Conservation (phyloP, 2,797 vertebrate genomes). For the Lithobates sylvaticus region DNA sequence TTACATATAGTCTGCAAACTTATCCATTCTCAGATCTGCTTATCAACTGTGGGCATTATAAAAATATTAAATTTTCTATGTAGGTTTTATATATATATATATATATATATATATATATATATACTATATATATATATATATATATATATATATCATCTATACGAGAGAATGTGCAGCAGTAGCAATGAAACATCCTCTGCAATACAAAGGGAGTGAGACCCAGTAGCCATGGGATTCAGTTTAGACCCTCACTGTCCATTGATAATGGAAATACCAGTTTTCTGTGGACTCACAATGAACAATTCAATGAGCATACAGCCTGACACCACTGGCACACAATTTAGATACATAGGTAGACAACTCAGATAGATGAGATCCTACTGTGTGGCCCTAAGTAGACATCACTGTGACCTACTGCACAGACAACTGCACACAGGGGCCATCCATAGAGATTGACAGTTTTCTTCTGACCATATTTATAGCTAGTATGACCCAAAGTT, state of each 20-base stretch:
- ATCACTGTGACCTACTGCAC: neutral
- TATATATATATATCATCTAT: no score
- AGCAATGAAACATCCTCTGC: no score
- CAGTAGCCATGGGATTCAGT: no score
- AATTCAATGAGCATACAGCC: neutral
- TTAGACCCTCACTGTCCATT: neutral
- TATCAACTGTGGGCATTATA: no score
- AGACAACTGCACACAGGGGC: neutral
- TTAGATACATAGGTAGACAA: neutral
- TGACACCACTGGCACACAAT: neutral
- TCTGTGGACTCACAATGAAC: neutral
- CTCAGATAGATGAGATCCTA: neutral
- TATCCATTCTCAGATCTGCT: no score
- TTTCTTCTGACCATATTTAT: neutral
- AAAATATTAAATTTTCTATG: no score
- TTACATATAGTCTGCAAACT: no score
- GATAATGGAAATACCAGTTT: neutral
- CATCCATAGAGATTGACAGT: neutral
- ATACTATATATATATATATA: no score
- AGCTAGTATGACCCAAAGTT: neutral
- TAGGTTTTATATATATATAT: no score
- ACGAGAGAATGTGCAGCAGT: no score
- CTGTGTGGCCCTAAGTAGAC: neutral
- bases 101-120: no score
- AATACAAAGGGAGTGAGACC: no score